Evolutionary conservation across 2,888 invertebrate genomes (phyloP), one percentile per base, ranked within the genome.

Genomic region (Lasioglossum lativentre): DNA sequence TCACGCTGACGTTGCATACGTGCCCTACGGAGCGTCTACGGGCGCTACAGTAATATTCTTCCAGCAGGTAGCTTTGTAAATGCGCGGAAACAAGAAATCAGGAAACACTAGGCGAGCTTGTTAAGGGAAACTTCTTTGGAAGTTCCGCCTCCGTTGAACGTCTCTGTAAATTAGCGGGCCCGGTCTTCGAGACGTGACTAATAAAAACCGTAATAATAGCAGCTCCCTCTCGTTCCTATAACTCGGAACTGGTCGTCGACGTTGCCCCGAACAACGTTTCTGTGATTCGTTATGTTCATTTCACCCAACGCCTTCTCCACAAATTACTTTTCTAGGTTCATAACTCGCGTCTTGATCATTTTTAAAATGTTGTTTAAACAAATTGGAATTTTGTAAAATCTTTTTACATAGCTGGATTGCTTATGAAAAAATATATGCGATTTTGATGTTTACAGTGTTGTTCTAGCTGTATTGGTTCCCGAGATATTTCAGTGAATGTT

Each of bases 201-300:
- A 87, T 85, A 87, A 88, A 88, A 89, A 82, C 70, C 82, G 82
- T 76, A 79, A 80, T 85, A 88, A 88, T 80, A 75, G 85, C 80
- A 75, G 80, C 76, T 76, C 76, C 76, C 45, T 77, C 30, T 38
- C 70, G 75, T 52, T 78, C 73, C 82, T 71, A 80, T 59, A 74
- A 70, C 74, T 74, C 56, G 52, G 42, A 30, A 70, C 74, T 80
- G 59, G 73, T 56, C 27, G 47, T 71, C n/a, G 75, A 45, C 68
- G 56, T 42, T 75, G 80, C 82, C 19, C 10, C 19, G 30, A 47
- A 16, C 45, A 45, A 34, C 40, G n/a, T 45, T 38, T n/a, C 68
- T n/a, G 68, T 16, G 72, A 76, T 81, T 68, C 34, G 16, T 76
- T 76, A 59, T 73, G 66, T 66, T n/a, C 59, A 27, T 34, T 34